Percentiles rank a stretch among this genome's conserved stretches.
Evolutionary conservation across 2,797 vertebrate species (phyloP).

Genomic region (Pseudocheirus occidentalis): DNA sequence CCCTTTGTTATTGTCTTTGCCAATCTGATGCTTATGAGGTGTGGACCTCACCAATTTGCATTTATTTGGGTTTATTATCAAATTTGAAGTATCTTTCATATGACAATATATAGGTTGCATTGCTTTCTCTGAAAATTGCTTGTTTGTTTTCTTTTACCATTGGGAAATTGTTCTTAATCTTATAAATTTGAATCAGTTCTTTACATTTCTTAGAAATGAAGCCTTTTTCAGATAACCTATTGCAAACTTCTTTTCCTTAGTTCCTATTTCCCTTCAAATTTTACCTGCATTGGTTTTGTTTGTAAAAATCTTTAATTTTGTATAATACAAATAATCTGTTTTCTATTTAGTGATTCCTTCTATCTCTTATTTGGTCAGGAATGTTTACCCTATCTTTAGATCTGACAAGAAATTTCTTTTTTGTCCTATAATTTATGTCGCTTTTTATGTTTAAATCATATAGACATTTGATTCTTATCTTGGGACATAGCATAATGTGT

Average conservation of each 20-base stretch:
- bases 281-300: background rate
- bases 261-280: background rate
- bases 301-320: background rate
- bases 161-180: background rate
- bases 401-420: background rate
- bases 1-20: background rate
- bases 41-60: background rate
- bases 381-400: background rate
- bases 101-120: background rate
- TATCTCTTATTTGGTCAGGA: background rate
- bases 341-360: background rate
- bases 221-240: background rate
- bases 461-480: background rate
- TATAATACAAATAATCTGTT: background rate
- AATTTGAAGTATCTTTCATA: background rate
- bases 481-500: background rate
- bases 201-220: background rate
- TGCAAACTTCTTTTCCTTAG: background rate
- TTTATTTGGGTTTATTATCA: background rate
- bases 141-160: background rate
- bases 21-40: background rate
- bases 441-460: background rate
- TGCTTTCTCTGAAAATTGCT: background rate
- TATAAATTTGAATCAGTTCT: background rate
- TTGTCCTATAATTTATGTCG: background rate